phyloP scores from a whole-genome alignment of 2,888 invertebrate species.

The Acleris literana region DNA sequence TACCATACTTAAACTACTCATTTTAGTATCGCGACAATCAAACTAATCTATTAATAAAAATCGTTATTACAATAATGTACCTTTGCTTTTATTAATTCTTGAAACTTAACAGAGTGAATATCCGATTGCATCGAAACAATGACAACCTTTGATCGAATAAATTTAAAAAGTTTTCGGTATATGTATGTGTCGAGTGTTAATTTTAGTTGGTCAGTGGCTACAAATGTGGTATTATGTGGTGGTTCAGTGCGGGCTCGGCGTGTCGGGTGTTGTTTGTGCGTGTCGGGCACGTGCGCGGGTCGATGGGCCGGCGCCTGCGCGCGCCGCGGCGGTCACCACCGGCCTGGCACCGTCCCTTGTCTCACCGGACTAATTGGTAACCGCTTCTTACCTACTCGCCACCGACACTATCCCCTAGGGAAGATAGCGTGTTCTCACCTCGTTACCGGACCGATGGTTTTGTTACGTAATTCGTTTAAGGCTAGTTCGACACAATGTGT shows the following conservation, averaged over 20 bases:
- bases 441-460: slow-evolving; percentile 19
- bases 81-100: not conserved
- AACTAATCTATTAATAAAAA: too few relatives aligned
- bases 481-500: slow-evolving; percentile 6
- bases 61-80: too few relatives aligned
- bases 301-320: slow-evolving; percentile 73
- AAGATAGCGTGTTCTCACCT: slow-evolving; percentile 24
- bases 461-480: slow-evolving; percentile 22
- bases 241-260: slow-evolving; percentile 28
- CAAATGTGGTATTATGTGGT: slow-evolving; percentile 30
- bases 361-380: slow-evolving; percentile 23
- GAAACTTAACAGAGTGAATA: not conserved
- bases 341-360: not conserved
- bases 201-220: slow-evolving; percentile 16
- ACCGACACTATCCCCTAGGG: slow-evolving; percentile 2
- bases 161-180: not conserved
- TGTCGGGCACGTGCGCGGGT: slow-evolving; percentile 69
- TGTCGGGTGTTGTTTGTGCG: slow-evolving; percentile 48
- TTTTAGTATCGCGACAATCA: too few relatives aligned
- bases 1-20: too few relatives aligned
- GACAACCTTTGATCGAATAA: not conserved
- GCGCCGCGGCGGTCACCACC: slow-evolving; percentile 36
- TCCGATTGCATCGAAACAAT: not conserved
- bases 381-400: not conserved
- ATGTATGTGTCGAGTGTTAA: slow-evolving; percentile 19